phyloP scores from a whole-genome alignment of 2,888 invertebrate species.

The Cosmorhoe ocellata region DNA sequence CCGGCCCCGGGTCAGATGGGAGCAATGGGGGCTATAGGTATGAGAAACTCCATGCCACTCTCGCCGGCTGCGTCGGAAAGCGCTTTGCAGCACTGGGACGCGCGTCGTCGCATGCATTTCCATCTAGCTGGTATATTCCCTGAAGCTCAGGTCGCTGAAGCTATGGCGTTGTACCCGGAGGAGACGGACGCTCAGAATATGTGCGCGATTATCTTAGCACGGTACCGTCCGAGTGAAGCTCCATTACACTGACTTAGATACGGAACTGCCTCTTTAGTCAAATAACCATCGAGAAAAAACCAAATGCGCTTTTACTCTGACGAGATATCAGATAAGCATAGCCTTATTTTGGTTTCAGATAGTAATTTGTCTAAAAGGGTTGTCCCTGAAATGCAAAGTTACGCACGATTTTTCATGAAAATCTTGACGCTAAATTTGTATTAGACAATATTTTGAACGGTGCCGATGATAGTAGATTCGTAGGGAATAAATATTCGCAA shows the following conservation, averaged over 20 bases:
- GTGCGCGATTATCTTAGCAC: conserved; percentile 91
- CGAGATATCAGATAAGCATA: neutral
- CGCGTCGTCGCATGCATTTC: conserved; percentile 90
- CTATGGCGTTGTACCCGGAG: conserved; percentile 93
- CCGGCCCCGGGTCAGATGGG: conserved; percentile 73
- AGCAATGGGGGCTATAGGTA: conserved; percentile 70
- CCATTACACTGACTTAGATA: conserved; percentile 44
- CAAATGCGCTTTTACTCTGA: neutral
- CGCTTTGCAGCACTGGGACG: conserved; percentile 83
- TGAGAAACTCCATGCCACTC: conserved; percentile 54
- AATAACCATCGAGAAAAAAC: conserved; percentile 1
- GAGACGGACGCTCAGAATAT: conserved; percentile 95
- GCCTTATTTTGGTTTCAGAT: neutral
- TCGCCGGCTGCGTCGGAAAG: conserved; percentile 71
- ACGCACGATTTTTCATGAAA: conserved; percentile 61
- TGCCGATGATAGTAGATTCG: conserved; percentile 7
- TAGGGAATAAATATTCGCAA: conserved; percentile 21
- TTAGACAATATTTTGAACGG: conserved; percentile 15
- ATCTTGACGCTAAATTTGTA: conserved; percentile 52
- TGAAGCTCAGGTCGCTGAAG: conserved; percentile 93
- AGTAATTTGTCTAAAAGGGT: neutral
- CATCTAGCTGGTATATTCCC: conserved; percentile 96
- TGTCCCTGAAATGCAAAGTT: conserved; percentile 44
- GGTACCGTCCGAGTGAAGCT: conserved; percentile 80
- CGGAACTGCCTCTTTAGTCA: neutral